phyloP scores from a whole-genome alignment of 1,140 invertebrate genomes.

The Listronotus oregonensis region DNA sequence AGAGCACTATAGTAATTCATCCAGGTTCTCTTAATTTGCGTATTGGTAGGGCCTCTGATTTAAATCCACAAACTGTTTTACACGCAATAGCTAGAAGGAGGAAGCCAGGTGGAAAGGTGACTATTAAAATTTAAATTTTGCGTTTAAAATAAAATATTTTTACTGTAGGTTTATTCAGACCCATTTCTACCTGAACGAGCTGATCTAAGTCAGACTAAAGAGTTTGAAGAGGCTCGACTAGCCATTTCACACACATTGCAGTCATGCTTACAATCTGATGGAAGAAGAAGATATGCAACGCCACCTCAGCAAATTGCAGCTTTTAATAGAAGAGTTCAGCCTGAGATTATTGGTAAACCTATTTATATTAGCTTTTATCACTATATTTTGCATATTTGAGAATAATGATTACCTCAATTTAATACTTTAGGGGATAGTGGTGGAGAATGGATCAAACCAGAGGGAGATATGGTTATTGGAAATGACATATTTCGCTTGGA shows the following conservation, averaged over 20 bases:
- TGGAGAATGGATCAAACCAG: constrained; percentile 65
- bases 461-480: constrained; percentile 68
- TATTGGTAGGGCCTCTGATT: constrained; percentile 87
- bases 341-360: constrained; percentile 62
- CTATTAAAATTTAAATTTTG: background rate
- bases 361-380: background rate
- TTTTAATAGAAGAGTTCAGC: constrained; percentile 77
- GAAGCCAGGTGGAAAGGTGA: constrained; percentile 58
- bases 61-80: constrained; percentile 81
- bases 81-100: constrained; percentile 84
- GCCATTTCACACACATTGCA: constrained; percentile 83
- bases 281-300: constrained; percentile 73
- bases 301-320: constrained; percentile 86
- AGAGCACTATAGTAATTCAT: constrained; percentile 90
- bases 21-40: constrained; percentile 88
- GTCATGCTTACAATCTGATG: constrained; percentile 81
- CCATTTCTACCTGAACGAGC: constrained; percentile 68
- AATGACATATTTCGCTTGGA: constrained; percentile 75
- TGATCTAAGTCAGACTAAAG: constrained; percentile 68
- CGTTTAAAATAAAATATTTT: background rate
- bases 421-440: constrained; percentile 52
- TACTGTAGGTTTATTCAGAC: constrained; percentile 62
- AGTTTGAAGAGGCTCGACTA: constrained; percentile 81
- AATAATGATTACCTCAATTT: no score
- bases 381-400: no score